phyloP scores from a whole-genome alignment of 2,888 invertebrate species.

The Anodontia alba region DNA sequence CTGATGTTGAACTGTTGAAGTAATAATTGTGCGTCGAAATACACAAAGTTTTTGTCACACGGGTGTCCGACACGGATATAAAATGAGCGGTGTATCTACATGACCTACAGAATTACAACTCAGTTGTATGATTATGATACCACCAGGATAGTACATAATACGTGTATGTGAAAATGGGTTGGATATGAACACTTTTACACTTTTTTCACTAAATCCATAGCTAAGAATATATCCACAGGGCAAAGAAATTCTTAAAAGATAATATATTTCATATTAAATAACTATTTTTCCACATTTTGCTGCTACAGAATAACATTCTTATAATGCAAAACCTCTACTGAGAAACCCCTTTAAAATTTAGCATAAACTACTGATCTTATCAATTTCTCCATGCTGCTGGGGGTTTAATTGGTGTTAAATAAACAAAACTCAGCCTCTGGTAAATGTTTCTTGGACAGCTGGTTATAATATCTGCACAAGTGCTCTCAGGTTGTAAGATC shows the following conservation, averaged over 20 bases:
- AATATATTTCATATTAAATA: neutral
- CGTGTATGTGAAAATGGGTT: neutral
- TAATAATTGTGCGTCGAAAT: too few relatives aligned
- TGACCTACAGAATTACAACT: too few relatives aligned
- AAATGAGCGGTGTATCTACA: too few relatives aligned
- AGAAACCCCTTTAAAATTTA: neutral
- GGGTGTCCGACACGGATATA: too few relatives aligned
- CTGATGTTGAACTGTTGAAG: too few relatives aligned
- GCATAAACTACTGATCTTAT: neutral
- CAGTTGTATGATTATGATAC: too few relatives aligned
- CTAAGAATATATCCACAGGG: neutral
- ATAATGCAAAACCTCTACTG: neutral
- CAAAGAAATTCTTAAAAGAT: neutral
- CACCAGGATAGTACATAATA: too few relatives aligned
- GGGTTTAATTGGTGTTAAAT: neutral
- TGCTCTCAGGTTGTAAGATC: neutral
- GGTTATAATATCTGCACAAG: slow-evolving; percentile 6
- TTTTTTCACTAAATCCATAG: neutral
- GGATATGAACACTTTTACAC: neutral
- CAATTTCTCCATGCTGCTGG: neutral
- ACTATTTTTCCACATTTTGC: neutral
- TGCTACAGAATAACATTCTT: neutral
- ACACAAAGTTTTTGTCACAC: too few relatives aligned
- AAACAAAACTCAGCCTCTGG: neutral
- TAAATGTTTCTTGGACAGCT: neutral